Evolutionary conservation across 1,140 invertebrate genomes (phyloP).

Genomic region (Tetragonula clypearis): DNA sequence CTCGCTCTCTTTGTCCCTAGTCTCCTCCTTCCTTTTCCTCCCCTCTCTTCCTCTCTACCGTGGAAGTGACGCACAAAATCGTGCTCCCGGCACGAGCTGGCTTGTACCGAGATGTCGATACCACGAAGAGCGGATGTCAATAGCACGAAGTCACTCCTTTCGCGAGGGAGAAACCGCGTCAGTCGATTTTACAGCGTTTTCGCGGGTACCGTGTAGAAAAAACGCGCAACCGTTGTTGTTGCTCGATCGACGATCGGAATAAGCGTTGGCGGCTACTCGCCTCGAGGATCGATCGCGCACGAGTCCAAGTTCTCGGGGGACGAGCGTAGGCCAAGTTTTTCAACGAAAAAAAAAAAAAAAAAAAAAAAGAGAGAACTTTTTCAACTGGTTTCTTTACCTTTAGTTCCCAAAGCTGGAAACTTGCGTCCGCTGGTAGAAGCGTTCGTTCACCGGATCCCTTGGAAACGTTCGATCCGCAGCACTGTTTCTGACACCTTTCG

Average conservation of each 20-base stretch:
- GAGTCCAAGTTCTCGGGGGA: not conserved
- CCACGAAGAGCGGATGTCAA: slow-evolving; percentile 79
- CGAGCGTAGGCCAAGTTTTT: slow-evolving; percentile 8
- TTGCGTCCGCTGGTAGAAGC: not conserved
- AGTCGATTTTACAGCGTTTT: slow-evolving; percentile 63
- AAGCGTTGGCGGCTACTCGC: not conserved
- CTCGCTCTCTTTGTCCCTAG: not conserved
- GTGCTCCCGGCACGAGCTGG: slow-evolving; percentile 68
- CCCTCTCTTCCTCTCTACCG: slow-evolving; percentile 24
- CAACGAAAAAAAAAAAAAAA: not conserved
- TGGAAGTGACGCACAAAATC: slow-evolving; percentile 74
- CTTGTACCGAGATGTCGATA: slow-evolving; percentile 79
- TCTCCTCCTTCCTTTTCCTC: not conserved
- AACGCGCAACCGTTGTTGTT: slow-evolving; percentile 23
- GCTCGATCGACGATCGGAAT: slow-evolving; percentile 9
- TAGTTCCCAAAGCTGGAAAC: not conserved
- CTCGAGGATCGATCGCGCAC: not conserved
- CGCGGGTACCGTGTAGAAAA: slow-evolving; percentile 15
- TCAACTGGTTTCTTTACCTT: not conserved
- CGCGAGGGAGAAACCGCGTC: slow-evolving; percentile 56
- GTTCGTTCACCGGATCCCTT: slow-evolving; percentile 28
- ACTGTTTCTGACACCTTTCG: slow-evolving; percentile 59
- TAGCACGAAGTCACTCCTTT: slow-evolving; percentile 75
- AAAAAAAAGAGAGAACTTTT: slow-evolving; percentile 15
- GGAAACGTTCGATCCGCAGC: slow-evolving; percentile 59